Conservation (phyloP, 2,888 invertebrate species). For the Chydorus sphaericus region DNA sequence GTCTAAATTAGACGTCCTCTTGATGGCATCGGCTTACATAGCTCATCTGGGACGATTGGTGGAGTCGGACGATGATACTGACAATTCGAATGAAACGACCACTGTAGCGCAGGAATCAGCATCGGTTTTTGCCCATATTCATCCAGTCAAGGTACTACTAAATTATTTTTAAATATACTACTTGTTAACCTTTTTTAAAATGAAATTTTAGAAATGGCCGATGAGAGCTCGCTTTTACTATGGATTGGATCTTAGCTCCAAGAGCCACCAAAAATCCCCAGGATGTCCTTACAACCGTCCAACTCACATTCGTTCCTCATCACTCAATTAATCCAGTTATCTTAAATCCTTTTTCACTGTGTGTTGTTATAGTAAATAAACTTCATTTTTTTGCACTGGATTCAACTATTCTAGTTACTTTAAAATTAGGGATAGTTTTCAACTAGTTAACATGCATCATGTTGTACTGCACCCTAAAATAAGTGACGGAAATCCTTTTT, state of each 20-base stretch:
- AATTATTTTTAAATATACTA: not conserved
- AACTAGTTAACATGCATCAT: too few relatives aligned
- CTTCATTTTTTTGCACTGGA: too few relatives aligned
- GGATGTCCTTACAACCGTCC: too few relatives aligned
- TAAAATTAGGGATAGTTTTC: too few relatives aligned
- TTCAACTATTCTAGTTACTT: too few relatives aligned
- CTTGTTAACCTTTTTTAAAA: not conserved
- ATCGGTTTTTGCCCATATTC: slow-evolving; percentile 12
- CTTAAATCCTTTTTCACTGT: too few relatives aligned
- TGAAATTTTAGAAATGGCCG: slow-evolving; percentile 16
- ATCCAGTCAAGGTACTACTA: slow-evolving; percentile 17
- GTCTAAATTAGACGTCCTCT: slow-evolving; percentile 17
- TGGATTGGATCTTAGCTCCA: slow-evolving; percentile 15
- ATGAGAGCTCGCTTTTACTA: slow-evolving; percentile 19
- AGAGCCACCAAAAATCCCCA: too few relatives aligned
- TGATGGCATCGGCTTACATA: slow-evolving; percentile 19
- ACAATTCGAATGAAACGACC: not conserved
- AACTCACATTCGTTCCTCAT: too few relatives aligned
- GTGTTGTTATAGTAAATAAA: too few relatives aligned
- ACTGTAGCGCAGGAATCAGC: not conserved
- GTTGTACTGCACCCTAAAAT: too few relatives aligned
- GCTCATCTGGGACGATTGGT: slow-evolving; percentile 17
- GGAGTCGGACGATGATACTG: slow-evolving; percentile 12
- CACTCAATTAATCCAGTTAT: too few relatives aligned
- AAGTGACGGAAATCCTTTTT: too few relatives aligned